Evolutionary conservation across 2,888 invertebrate genomes (phyloP), one percentile per base, ranked within the genome.

Genomic region (Cataglyphis rosenhaueri): DNA sequence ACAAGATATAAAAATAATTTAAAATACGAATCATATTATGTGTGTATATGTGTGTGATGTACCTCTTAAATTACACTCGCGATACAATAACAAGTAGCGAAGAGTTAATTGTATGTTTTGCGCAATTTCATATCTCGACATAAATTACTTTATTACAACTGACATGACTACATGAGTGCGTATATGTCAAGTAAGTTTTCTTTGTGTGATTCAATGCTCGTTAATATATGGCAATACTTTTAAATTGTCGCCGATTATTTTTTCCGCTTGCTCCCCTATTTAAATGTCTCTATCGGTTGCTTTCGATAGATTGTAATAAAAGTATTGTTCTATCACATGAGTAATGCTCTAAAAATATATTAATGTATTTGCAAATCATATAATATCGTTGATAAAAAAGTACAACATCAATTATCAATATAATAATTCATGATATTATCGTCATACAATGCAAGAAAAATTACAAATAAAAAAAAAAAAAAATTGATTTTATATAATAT

Each of bases 301-400:
- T 86, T 86, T 83, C 73, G 82, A 84, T 85, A 83, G 82, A 87
- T 85, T 82, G 82, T 82, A 84, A 82, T 78, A 65, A 86, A 88
- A 85, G 61, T 84, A 74, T 62, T 44, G 29, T 32, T 21, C 48
- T 83, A 84, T 87, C 84, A 66, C 71, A 10, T 41, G 68, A 84
- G 84, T 84, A 83, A 87, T 85, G 86, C 86, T 87, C 86, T 86
- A 87, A 12, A 41, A 81, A 83, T 38, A 25, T 29, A 61, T n/a
- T 59, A 21, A 82, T 75, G 25, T 18, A 25, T 57, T 68, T 32
- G 48, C 61, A n/a, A 74, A 61, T 71, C 48, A 66, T 29, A 21
- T 9, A 18, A 62, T 64, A 52, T 29, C 29, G 15, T 25, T 4
- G 12, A 21, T 25, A 41, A 25, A 52, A 15, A 44, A 21, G 0